Base-by-base conservation (phyloP, 2,797 vertebrate species). In the Nyctalus aviator region DNA sequence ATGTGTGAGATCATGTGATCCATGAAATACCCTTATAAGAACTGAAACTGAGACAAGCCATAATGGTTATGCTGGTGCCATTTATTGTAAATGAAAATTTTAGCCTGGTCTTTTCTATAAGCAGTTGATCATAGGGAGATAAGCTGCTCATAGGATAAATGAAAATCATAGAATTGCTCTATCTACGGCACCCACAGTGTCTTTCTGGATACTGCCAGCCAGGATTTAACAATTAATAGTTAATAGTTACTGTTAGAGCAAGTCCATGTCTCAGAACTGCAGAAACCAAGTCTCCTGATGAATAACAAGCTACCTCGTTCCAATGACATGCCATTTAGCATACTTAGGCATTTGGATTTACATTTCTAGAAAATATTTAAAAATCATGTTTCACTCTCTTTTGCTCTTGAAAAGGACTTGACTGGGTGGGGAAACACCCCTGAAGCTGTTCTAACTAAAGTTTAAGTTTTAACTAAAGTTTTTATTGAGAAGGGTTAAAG, bases 391-490 rank as follows among this genome's bases (percentile, higher is more conserved):
- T 48, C 46, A 48, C 46, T 48, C 46, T 48, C 46, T 48, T 48
- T 48, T 48, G 11, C 46, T 48, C 46, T 48, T 48, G 46, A 48
- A 48, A 48, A 48, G 11, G 46, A 48, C 46, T 3, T 48, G 2
- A 48, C 37, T 64, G n/a, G 4, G 7, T 8, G 18, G 15, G 23
- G 48, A 69, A 90, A 48, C 20, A 30, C 14, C 5, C 21, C 6
- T 9, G 48, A 82, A 20, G 21, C 3, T 35, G 3, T 11, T 25
- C 14, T 62, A 27, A 30, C 55, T 57, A 25, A 57, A 11, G 10
- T 44, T 76, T 71, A 78, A 88, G 77, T 87, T 90, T 59, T 37
- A 93, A 57, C n/a, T 68, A 75, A 46, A 64, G 55, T 68, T 46
- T 64, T 68, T 32, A 35, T 82, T 27, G 53, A 88, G 55, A 90